These are phyloP conservation scores for Aphaenogaster floridana DNA, from an alignment of 1,140 invertebrate species.

Conservation along the genomic window DNA sequence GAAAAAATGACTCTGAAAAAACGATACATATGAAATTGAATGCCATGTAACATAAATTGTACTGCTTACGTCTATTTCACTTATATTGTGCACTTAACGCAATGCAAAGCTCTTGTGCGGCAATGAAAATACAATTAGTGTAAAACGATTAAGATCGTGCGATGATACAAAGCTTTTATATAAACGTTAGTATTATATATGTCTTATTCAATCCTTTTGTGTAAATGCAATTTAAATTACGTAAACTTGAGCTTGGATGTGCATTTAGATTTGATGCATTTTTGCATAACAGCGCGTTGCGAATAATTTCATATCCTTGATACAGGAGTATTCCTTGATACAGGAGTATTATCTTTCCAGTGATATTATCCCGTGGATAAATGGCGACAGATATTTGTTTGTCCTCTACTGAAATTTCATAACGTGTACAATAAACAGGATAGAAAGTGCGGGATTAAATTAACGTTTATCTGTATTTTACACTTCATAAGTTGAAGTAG, in stretches of 20 bases:
- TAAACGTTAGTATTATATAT: not conserved
- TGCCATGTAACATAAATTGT: not conserved
- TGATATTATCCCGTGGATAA: slow-evolving; percentile 20
- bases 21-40: not conserved
- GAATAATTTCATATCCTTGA: slow-evolving; percentile 21
- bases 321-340: not conserved
- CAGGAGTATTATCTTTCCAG: not conserved
- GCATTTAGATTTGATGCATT: not conserved
- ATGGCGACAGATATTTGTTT: slow-evolving; percentile 12
- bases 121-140: not conserved
- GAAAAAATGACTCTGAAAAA: not conserved
- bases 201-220: slow-evolving; percentile 8
- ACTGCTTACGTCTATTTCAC: not conserved
- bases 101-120: not conserved
- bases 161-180: not conserved
- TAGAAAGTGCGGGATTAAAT: slow-evolving; percentile 46
- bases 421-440: slow-evolving; percentile 27
- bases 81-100: not conserved
- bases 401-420: not conserved
- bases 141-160: slow-evolving; percentile 19
- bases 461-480: slow-evolving; percentile 5
- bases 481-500: not conserved
- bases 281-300: slow-evolving; percentile 34
- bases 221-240: not conserved
- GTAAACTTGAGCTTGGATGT: not conserved